phyloP scores from a whole-genome alignment of 1,140 invertebrate species.

The Charaxes varanes region DNA sequence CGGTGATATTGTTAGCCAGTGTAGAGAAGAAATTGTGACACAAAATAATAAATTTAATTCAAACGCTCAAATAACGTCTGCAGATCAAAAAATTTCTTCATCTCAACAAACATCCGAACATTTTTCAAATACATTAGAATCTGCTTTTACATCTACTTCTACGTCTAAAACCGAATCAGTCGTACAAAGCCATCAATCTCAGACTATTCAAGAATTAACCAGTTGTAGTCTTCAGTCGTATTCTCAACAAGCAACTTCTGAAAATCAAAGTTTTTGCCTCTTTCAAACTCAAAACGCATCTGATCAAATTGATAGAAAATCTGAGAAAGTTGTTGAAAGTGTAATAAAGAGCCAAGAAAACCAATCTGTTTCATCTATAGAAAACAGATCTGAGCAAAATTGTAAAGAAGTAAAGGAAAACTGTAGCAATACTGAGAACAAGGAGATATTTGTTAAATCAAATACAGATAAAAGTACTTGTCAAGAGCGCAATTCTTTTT shows the following conservation, averaged over 20 bases:
- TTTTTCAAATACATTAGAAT: conserved; percentile 43
- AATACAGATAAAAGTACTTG: neutral
- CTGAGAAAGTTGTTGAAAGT: neutral
- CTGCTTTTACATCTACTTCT: conserved; percentile 38
- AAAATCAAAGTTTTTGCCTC: conserved; percentile 44
- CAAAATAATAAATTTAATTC: conserved; percentile 17
- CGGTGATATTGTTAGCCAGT: too few relatives aligned
- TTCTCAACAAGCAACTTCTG: conserved; percentile 43
- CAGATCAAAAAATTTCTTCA: conserved; percentile 31
- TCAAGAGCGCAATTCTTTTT: neutral
- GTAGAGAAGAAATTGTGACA: conserved; percentile 18
- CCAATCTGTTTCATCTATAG: neutral
- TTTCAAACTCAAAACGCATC: conserved; percentile 45
- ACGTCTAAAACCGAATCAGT: conserved; percentile 42
- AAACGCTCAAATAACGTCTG: conserved; percentile 26
- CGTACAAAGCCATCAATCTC: conserved; percentile 41
- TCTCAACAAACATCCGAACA: conserved; percentile 37
- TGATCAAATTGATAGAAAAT: conserved; percentile 6
- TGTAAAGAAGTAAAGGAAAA: neutral
- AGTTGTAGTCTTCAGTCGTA: conserved; percentile 48
- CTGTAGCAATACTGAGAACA: neutral
- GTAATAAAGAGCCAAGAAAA: neutral
- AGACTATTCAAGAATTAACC: conserved; percentile 39
- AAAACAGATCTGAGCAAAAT: neutral
- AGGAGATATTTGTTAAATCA: neutral